Evolutionary conservation across 2,113 vertebrate species (phyloP), one percentile per base, ranked within the genome.

Genomic region (Propithecus coquereli): DNA sequence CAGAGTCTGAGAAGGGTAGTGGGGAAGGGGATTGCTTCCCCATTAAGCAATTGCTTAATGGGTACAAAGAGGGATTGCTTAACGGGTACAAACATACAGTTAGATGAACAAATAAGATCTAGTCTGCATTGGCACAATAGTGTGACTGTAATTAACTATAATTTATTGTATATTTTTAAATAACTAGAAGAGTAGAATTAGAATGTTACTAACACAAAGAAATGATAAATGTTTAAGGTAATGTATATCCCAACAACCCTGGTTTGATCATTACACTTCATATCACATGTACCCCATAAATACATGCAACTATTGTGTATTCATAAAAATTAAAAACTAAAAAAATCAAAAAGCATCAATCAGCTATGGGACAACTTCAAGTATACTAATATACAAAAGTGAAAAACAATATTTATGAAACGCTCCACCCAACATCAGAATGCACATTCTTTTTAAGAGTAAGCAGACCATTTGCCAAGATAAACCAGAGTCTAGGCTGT

Each of bases 381-480:
- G 18, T 5, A 94, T 94, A 4, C 34, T 71, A 61, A 91, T 43
- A 71, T 40, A 61, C 8, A 92, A 84, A 90, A 30, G 65, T 82
- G 70, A 90, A 43, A 84, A 89, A 79, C 57, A 86, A 77, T 71
- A 76, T 54, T 94, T 85, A 84, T 73, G 45, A 94, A 95, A 91
- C n/a, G 82, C 66, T 73, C 10, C 40, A 90, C 32, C 20, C 13
- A 71, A 66, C 40, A 77, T 76, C 37, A 93, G 40, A 88, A 83
- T 85, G 47, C 9, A 94, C 10, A 77, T 88, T 87, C 14, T 63
- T 83, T 87, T 85, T 34, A 81, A 95, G 12, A 93, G 23, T 12
- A 68, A 65, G 73, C 54, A 87, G 50, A 57, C 25, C 9, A 43
- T 77, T 91, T 86, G 37, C 82, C 66, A 91, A 95, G 54, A 85